Percentiles rank a stretch among this genome's conserved stretches.
These are phyloP conservation scores for Semotilus atromaculatus DNA, from an alignment of 2,797 vertebrate genomes.

Conservation along the genomic window DNA sequence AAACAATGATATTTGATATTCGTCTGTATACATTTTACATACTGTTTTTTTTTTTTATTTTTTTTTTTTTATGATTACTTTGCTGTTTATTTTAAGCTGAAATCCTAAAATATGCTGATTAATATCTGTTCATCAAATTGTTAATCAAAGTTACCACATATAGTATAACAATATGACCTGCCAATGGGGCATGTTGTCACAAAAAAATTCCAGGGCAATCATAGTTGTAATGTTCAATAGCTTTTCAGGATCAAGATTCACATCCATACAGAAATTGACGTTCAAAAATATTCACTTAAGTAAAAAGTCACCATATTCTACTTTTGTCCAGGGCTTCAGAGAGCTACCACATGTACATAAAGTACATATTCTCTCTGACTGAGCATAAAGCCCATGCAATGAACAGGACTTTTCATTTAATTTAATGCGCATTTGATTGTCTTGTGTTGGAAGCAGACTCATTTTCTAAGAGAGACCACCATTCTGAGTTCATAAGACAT, in stretches of 20 bases:
- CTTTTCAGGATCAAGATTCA: background rate
- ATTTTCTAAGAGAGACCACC: conserved; percentile 14
- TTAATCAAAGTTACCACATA: background rate
- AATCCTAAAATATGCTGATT: background rate
- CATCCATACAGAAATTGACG: background rate
- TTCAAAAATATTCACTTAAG: background rate
- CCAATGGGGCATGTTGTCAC: background rate
- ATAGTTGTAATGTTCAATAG: background rate
- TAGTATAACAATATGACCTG: background rate
- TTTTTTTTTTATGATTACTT: background rate
- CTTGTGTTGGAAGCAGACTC: conserved; percentile 12
- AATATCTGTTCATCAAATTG: background rate
- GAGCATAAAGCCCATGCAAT: conserved; percentile 12
- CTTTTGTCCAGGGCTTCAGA: background rate
- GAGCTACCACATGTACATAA: background rate
- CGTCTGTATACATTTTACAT: background rate
- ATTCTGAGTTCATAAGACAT: conserved; percentile 1
- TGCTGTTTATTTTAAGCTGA: background rate
- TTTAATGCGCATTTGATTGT: background rate
- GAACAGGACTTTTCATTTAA: background rate
- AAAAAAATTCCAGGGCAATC: background rate
- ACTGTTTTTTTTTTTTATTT: background rate
- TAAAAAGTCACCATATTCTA: background rate
- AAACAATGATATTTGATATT: background rate
- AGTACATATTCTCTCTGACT: background rate